Conservation (phyloP, 2,113 vertebrate genomes). For the Xenotilapia leptura region DNA sequence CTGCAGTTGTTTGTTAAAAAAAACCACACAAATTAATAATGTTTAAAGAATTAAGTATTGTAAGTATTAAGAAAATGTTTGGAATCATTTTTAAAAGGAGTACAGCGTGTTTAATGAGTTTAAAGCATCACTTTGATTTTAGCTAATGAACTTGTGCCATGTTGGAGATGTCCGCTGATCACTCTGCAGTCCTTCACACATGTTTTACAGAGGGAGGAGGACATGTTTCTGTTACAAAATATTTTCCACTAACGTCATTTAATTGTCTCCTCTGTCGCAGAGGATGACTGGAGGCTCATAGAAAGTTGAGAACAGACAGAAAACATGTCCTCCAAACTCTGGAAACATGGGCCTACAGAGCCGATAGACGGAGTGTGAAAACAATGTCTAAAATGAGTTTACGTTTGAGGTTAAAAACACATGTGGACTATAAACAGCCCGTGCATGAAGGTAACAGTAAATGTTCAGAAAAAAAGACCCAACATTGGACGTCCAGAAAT, state of each 20-base stretch:
- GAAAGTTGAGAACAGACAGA: not conserved
- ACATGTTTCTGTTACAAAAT: accelerated
- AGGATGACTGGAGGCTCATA: not conserved
- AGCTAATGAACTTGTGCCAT: not conserved
- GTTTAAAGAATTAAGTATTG: not conserved
- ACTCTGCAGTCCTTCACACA: not conserved
- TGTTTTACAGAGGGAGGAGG: not conserved
- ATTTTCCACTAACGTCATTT: not conserved
- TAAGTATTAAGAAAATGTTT: accelerated
- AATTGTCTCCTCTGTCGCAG: not conserved
- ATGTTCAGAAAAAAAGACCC: not conserved
- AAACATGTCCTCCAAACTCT: not conserved
- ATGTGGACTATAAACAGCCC: not conserved
- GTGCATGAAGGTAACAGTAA: not conserved
- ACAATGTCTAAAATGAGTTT: not conserved
- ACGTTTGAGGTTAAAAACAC: accelerated
- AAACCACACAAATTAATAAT: not conserved
- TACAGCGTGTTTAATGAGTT: no score
- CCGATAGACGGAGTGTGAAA: accelerated
- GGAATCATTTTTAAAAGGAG: accelerated
- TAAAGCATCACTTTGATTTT: not conserved
- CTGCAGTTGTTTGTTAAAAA: not conserved
- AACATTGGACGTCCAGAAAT: not conserved
- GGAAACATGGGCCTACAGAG: not conserved
- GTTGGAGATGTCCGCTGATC: not conserved